phyloP scores from a whole-genome alignment of 2,797 vertebrate species.

The Spinus olivaceus region DNA sequence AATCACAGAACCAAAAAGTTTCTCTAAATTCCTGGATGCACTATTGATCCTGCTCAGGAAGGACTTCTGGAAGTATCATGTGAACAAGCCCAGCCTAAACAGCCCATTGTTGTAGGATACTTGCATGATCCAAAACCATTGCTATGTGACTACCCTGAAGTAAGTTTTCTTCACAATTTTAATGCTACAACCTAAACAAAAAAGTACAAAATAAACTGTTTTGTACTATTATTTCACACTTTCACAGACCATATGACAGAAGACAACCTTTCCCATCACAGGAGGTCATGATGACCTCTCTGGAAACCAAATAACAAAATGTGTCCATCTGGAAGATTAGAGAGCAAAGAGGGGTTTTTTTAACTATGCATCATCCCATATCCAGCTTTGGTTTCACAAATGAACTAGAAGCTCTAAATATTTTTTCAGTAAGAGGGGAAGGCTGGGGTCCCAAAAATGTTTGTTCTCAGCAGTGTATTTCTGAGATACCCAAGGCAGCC shows the following conservation, averaged over 20 bases:
- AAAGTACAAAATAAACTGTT: neutral
- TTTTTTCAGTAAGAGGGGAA: neutral
- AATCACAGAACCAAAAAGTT: neutral
- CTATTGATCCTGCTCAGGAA: neutral
- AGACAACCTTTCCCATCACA: neutral
- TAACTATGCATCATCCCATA: neutral
- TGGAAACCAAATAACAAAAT: neutral
- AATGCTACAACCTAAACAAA: neutral
- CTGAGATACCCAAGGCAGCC: neutral
- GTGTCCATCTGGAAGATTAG: neutral
- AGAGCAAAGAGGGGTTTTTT: neutral
- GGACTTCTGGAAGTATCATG: neutral
- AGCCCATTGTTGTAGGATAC: neutral
- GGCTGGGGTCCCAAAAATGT: neutral
- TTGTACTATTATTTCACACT: neutral
- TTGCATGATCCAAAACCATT: neutral
- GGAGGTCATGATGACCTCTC: neutral
- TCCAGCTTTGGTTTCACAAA: neutral
- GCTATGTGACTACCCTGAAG: neutral
- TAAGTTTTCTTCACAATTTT: neutral
- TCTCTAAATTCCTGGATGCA: neutral
- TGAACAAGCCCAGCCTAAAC: neutral
- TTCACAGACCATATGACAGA: neutral
- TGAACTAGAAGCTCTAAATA: neutral
- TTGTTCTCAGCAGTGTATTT: neutral